Percentiles rank a stretch among this genome's conserved stretches.
Conservation (phyloP, 2,113 vertebrate genomes). For the Coptodon bakossiorum region DNA sequence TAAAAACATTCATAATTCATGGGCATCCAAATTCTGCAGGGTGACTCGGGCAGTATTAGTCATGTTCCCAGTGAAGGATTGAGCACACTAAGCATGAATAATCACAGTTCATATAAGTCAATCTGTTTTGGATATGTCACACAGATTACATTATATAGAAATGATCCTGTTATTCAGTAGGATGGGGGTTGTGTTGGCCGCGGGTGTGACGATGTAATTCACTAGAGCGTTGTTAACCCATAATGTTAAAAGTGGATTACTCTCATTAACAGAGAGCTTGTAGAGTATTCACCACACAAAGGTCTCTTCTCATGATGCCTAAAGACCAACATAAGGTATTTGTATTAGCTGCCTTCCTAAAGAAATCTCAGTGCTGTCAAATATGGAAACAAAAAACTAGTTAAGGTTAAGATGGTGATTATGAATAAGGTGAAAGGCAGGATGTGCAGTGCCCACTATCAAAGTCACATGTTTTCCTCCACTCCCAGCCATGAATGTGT, state of each 20-base stretch:
- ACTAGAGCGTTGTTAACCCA: background rate
- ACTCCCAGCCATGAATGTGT: background rate
- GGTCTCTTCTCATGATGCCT: background rate
- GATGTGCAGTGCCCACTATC: background rate
- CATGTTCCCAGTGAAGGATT: background rate
- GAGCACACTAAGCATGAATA: background rate
- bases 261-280: background rate
- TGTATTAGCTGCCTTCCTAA: background rate
- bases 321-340: background rate
- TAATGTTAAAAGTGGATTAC: background rate
- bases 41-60: constrained; percentile 21
- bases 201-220: background rate
- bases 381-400: background rate
- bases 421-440: background rate
- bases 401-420: background rate
- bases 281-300: background rate
- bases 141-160: constrained; percentile 12
- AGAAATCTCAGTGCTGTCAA: background rate
- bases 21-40: background rate
- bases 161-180: background rate
- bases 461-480: background rate
- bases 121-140: constrained; percentile 21
- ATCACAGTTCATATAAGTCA: constrained; percentile 26
- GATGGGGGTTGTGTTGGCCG: background rate
- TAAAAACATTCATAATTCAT: constrained; percentile 18